phyloP scores from a whole-genome alignment of 2,888 invertebrate species.

The Heteromyza rotundicornis region DNA sequence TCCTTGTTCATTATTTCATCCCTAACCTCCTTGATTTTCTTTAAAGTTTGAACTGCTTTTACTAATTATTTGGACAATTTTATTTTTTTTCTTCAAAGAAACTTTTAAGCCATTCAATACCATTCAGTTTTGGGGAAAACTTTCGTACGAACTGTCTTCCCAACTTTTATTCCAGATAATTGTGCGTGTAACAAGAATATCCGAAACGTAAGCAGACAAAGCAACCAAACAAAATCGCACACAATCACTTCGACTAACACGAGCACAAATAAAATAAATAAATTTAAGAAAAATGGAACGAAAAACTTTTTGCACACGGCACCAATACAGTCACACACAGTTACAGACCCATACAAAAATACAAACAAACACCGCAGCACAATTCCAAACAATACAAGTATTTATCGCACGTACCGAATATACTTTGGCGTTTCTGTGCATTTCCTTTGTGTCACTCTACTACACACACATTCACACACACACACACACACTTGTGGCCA shows the following conservation, averaged over 20 bases:
- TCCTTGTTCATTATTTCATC: too few species aligned
- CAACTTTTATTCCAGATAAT: not conserved
- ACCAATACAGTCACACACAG: too few species aligned
- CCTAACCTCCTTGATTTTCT: too few species aligned
- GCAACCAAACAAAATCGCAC: not conserved
- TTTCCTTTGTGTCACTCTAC: not conserved
- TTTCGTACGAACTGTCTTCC: too few species aligned
- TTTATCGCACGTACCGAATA: conserved; percentile 7
- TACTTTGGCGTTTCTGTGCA: not conserved
- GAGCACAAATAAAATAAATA: not conserved
- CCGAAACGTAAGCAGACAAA: not conserved
- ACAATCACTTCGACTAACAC: too few species aligned
- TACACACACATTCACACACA: not conserved
- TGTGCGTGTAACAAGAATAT: not conserved
- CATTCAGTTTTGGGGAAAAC: too few species aligned
- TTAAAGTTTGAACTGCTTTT: too few species aligned
- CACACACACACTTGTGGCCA: not conserved
- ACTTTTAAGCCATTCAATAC: too few species aligned
- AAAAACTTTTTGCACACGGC: not conserved
- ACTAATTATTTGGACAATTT: too few species aligned
- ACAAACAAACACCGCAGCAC: too few species aligned
- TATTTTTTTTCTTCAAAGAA: too few species aligned
- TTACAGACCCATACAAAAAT: too few species aligned
- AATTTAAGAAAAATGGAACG: not conserved
- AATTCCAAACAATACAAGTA: not conserved